Evolutionary conservation across 2,888 invertebrate genomes (phyloP).

Genomic region (Hylaea fasciaria): DNA sequence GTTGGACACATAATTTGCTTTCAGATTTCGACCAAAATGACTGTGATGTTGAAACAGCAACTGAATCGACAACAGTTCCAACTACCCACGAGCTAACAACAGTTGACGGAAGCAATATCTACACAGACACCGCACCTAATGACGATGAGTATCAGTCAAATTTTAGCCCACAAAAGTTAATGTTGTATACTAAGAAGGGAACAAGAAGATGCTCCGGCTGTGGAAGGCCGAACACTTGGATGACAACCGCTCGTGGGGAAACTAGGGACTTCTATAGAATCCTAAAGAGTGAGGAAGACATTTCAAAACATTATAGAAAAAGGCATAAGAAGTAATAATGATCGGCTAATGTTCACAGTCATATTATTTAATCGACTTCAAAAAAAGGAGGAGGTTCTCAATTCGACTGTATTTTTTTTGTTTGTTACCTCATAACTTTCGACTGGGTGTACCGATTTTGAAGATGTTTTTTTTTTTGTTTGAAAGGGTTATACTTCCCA

Average conservation of each 20-base stretch:
- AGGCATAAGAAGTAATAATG: neutral
- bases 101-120: neutral
- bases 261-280: slow-evolving; percentile 62
- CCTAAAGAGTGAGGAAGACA: slow-evolving; percentile 26
- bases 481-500: too few species aligned
- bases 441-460: too few species aligned
- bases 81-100: neutral
- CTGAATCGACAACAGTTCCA: neutral
- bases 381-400: too few species aligned
- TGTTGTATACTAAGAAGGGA: neutral
- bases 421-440: too few species aligned
- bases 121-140: neutral
- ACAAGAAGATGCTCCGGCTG: neutral
- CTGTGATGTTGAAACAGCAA: slow-evolving; percentile 7
- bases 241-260: slow-evolving; percentile 58
- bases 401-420: too few species aligned
- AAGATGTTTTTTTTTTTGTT: too few species aligned
- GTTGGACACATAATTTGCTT: neutral
- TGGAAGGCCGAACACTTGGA: slow-evolving; percentile 31
- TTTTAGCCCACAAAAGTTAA: neutral
- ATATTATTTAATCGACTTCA: too few species aligned
- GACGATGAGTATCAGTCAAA: neutral
- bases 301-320: neutral
- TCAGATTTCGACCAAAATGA: slow-evolving; percentile 13
- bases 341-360: too few species aligned